Evolutionary conservation across 30 jellyfish, hydroid and myxozoan species (phyloP).

Genomic region (Pelagia noctiluca): DNA sequence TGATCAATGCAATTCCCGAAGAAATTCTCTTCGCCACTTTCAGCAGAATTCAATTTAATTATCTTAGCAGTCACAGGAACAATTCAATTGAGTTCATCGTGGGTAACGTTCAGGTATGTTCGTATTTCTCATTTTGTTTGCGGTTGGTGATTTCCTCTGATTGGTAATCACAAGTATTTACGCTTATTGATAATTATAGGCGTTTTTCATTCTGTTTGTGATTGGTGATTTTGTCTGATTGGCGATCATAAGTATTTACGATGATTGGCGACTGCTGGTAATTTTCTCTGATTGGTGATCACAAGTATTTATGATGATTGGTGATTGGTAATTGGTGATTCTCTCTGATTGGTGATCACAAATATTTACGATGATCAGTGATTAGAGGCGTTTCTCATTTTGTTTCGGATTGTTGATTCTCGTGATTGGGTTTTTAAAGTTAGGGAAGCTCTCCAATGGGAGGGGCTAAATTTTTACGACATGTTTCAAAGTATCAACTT

Average conservation of each 20-base stretch:
- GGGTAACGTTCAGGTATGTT: conserved; percentile 71
- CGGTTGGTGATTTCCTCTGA: neutral
- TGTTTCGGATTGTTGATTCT: too few relatives aligned
- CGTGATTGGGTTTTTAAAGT: too few relatives aligned
- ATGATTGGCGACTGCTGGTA: neutral
- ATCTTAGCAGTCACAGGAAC: conserved; percentile 33
- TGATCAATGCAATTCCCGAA: conserved; percentile 84
- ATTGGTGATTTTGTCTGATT: neutral
- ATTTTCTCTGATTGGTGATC: neutral
- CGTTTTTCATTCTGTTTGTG: neutral
- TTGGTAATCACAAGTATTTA: neutral
- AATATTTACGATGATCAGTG: neutral
- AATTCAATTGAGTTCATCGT: conserved; percentile 61
- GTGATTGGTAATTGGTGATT: neutral
- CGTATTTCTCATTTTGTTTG: neutral
- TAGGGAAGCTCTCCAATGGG: too few relatives aligned
- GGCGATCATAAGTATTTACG: too few relatives aligned
- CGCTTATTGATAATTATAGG: neutral
- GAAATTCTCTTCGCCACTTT: conserved; percentile 89
- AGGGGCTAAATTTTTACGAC: too few relatives aligned
- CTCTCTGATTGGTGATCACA: neutral
- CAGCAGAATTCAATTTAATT: conserved; percentile 63
- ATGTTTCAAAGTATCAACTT: too few relatives aligned
- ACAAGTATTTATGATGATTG: too few relatives aligned
- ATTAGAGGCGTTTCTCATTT: neutral